Base-by-base conservation (phyloP, 2,797 vertebrate genomes). In the Pseudomugil tenellus region DNA sequence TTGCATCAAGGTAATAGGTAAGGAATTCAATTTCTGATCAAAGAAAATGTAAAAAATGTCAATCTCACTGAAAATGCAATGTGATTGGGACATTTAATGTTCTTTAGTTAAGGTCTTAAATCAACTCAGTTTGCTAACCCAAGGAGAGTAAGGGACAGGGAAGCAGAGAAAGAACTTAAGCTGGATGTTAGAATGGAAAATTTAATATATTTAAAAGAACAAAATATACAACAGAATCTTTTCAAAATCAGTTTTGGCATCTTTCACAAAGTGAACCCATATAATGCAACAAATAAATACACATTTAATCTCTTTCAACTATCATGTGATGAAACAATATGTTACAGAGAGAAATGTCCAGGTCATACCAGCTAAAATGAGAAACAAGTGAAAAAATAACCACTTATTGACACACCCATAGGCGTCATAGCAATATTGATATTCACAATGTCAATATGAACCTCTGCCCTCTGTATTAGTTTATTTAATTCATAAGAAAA, bases 21-120 rank as follows among this genome's bases (percentile, higher is more conserved):
- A 16, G 23, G 37, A 67, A 41, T 19, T 17, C 14, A 10, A 23
- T 55, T 31, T 65, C 26, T 55, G 31, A 26, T 52, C 2, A 55
- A 63, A 57, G 29, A 35, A 57, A 34, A 48, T 2, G 21, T 5
- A 17, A 62, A 51, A 12, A 51, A n/a, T 61, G 21, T 48, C 59
- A 34, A 31, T 49, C 43, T 34, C 17, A 6, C n/a, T 46, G n/a
- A 43, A 46, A 56, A 32, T n/a, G 23, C 32, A 3, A 17, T 16
- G 39, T 46, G 4, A 57, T 48, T 56, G 21, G 6, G 6, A 19
- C 4, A 48, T 35, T 66, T 21, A 29, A 3, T 32, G 21, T 28
- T n/a, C 0, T 31, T 67, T 10, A 8, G 16, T n/a, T 2, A 52
- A 16, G 4, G 23, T 53, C 26, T 5, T n/a, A 35, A 28, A 58